Evolutionary conservation across 2,797 vertebrate genomes (phyloP), one percentile per base, ranked within the genome.

Genomic region (Mallotus villosus): DNA sequence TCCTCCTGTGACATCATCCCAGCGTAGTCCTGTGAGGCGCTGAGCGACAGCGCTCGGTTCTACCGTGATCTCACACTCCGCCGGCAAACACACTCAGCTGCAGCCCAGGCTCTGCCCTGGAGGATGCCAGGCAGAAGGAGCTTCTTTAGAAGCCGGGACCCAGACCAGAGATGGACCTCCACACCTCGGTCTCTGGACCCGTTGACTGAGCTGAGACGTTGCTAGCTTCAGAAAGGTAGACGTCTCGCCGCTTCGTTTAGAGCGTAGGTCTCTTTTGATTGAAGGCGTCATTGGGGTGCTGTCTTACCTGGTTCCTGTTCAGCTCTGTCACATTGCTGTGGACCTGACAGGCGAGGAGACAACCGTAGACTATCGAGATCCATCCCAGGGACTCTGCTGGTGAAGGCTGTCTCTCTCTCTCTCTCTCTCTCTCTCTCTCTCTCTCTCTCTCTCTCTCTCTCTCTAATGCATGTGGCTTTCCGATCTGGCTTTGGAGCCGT

Each of bases 221-320:
- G 62, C 53, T 66, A 53, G 71, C 69, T 51, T 61, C 69, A 53
- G 59, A 6, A 41, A 86, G 88, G 85, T 86, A 87, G 85, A 84
- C 51, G 5, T 24, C 3, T 4, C 63, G 9, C 21, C 46, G 63
- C 9, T 46, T 64, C 4, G 2, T 46, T 22, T 12, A 34, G 34
- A 21, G 21, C 41, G 21, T 25, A 7, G 58, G 1, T 22, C 11
- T 8, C 8, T 24, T 24, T 3, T 53, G 19, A 53, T 53, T 16
- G 19, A 57, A n/a, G 7, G 55, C 55, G 21, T n/a, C 17, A n/a
- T n/a, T 17, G 55, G 21, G 9, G 3, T 12, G 58, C 67, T 53
- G 59, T 72, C 49, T 70, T 71, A 62, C 25, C 61, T n/a, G 64
- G 77, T 65, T 49, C 32, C 0, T 3, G 24, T 68, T 25, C 37